Conservation (phyloP, 1,140 invertebrate species). For the Augochlora pura region DNA sequence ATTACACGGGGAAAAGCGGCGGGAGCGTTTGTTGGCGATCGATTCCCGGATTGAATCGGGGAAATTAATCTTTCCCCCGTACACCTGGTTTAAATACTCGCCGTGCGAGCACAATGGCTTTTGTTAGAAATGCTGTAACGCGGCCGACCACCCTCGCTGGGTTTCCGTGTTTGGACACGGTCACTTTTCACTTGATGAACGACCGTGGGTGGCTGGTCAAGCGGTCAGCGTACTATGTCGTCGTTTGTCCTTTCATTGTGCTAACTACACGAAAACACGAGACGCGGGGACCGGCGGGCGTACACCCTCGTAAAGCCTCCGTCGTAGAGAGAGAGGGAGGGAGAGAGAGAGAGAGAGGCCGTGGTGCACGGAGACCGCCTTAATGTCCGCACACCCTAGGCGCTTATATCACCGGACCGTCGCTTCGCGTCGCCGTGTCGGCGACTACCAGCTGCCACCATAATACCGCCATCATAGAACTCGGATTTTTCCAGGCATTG, state of each 20-base stretch:
- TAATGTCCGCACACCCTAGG: constrained; percentile 19
- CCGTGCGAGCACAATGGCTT: constrained; percentile 10
- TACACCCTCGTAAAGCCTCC: constrained; percentile 43
- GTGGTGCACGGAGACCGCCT: background rate
- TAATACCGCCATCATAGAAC: constrained; percentile 39
- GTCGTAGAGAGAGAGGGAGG: too few relatives aligned
- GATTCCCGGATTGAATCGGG: background rate
- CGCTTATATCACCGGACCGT: constrained; percentile 47
- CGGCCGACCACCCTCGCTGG: constrained; percentile 69
- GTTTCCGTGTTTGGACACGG: constrained; percentile 73
- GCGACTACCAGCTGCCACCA: constrained; percentile 48
- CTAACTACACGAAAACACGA: constrained; percentile 62
- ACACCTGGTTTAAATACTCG: constrained; percentile 5
- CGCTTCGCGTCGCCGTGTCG: constrained; percentile 21
- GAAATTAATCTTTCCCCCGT: constrained; percentile 10
- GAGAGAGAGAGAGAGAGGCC: too few relatives aligned
- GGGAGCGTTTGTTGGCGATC: background rate
- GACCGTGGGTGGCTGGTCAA: constrained; percentile 54
- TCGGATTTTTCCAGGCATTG: constrained; percentile 53
- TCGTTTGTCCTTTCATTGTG: constrained; percentile 65
- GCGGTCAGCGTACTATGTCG: constrained; percentile 52
- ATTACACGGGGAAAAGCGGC: background rate
- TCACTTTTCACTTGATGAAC: constrained; percentile 65
- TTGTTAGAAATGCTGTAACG: constrained; percentile 11
- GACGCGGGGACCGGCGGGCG: constrained; percentile 24